Base-by-base conservation (phyloP, 92 coral and sea anemone species). In the Porites divaricata region DNA sequence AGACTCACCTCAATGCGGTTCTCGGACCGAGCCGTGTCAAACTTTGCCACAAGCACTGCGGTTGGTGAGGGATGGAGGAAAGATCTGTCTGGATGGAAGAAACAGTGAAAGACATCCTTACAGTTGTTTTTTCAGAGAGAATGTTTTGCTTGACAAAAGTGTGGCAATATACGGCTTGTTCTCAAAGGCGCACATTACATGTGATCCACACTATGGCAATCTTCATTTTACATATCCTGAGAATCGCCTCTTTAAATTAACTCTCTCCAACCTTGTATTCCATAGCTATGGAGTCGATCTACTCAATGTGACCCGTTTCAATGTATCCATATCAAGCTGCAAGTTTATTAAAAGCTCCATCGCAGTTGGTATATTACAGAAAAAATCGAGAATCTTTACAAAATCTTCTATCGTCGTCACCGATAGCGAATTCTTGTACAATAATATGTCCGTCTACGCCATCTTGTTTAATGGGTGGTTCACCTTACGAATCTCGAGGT, bases 31-130 rank as follows among this genome's bases (percentile, higher is more conserved):
- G 23, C 74, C 83, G 24, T 78, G 83, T 63, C 56, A 26, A 20
- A 65, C 73, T 21, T 51, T 78, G 23, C 12, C 73, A 48, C 25
- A 13, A 22, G 83, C 83, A 14, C 59, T 78, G 2, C 50, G 1
- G 25, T 25, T 22, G 41, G 73, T 65, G 2, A 1, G 15, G 7
- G 73, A 78, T 65, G 73, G 73, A 67, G 83, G 83, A 25, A 78
- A 65, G 61, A 63, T 78, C 65, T 78, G 64, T 14, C 70, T 78
- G 2, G 83, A 78, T 54, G 83, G 83, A 21, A 78, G 49, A 8
- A 49, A 78, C 11, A 78, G 52, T 22, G 63, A 64, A 17, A 64
- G 19, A 65, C 23, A 78, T 78, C 73, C 83, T 22, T 78, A 78
- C n/a, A 41, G 83, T 12, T 78, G 83, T 64, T 24, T 3, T 52